These are phyloP conservation scores for Phthorimaea operculella DNA, from an alignment of 1,140 invertebrate species.

Conservation along the genomic window DNA sequence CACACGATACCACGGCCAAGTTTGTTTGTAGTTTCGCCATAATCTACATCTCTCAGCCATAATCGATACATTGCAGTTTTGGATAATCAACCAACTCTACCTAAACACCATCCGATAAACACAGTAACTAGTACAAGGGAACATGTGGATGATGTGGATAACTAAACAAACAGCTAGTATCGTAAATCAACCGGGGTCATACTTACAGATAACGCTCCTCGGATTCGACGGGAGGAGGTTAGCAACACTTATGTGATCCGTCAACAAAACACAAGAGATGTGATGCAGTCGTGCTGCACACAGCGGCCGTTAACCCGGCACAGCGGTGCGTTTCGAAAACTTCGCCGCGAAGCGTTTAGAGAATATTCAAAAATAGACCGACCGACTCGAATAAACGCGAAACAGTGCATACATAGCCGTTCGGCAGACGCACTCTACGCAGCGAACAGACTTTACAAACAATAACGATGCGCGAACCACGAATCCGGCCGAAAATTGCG, in stretches of 20 bases:
- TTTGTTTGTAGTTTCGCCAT: constrained; percentile 28
- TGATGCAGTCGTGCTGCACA: constrained; percentile 50
- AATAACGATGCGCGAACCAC: constrained; percentile 27
- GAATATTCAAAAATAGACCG: constrained; percentile 66
- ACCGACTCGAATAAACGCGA: constrained; percentile 42
- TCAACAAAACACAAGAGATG: constrained; percentile 63
- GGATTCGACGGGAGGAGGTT: constrained; percentile 41
- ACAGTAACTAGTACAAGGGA: constrained; percentile 8
- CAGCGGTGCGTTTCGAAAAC: constrained; percentile 61
- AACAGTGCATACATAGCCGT: constrained; percentile 33
- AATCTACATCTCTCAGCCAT: constrained; percentile 7
- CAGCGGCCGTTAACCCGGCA: constrained; percentile 58
- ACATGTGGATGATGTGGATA: constrained; percentile 6
- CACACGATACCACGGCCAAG: constrained; percentile 18
- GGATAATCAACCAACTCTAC: constrained; percentile 47
- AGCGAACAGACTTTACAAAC: constrained; percentile 29
- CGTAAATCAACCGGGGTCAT: constrained; percentile 56
- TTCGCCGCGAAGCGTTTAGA: constrained; percentile 58
- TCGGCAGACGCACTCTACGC: constrained; percentile 27
- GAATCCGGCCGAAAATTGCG: constrained; percentile 36
- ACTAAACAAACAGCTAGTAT: constrained; percentile 36
- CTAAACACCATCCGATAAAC: constrained; percentile 16
- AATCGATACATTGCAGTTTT: constrained; percentile 15
- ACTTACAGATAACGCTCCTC: constrained; percentile 63
- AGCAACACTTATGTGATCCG: constrained; percentile 61